Percentiles rank a stretch among this genome's conserved stretches.
phyloP scores from a whole-genome alignment of 2,113 vertebrate species.

The Gobio gobio region DNA sequence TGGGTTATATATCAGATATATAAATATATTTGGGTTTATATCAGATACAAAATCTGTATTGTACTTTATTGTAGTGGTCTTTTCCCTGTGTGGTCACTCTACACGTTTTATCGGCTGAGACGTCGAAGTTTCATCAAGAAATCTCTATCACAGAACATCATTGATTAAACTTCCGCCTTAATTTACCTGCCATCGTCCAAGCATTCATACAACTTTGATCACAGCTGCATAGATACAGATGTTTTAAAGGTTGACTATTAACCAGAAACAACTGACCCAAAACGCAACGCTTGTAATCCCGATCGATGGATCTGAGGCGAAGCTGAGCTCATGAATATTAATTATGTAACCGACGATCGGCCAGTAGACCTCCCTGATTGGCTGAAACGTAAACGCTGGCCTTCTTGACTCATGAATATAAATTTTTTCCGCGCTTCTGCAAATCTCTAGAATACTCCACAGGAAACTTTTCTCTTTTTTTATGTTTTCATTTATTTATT shows the following conservation, averaged over 20 bases:
- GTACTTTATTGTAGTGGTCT: background rate
- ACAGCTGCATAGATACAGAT: background rate
- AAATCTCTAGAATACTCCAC: too few species aligned
- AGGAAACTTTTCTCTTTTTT: too few species aligned
- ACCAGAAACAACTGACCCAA: background rate
- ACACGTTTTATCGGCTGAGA: background rate
- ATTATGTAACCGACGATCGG: too few species aligned
- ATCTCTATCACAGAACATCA: background rate
- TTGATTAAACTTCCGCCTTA: conserved; percentile 12
- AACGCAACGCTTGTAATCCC: background rate
- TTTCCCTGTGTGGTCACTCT: background rate
- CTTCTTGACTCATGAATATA: too few species aligned
- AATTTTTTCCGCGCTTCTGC: too few species aligned
- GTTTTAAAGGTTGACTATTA: background rate
- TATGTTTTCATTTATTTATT: too few species aligned
- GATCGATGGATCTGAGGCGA: background rate
- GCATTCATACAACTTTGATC: background rate
- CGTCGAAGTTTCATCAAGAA: background rate
- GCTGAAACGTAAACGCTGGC: too few species aligned
- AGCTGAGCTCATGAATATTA: too few species aligned
- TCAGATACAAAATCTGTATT: too few species aligned
- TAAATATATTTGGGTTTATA: too few species aligned
- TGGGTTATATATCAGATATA: too few species aligned
- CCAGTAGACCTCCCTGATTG: too few species aligned
- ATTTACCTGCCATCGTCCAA: background rate